Percentiles rank a stretch among this genome's conserved stretches.
phyloP scores from a whole-genome alignment of 2,888 invertebrate genomes.

The Boloria euphrosyne region DNA sequence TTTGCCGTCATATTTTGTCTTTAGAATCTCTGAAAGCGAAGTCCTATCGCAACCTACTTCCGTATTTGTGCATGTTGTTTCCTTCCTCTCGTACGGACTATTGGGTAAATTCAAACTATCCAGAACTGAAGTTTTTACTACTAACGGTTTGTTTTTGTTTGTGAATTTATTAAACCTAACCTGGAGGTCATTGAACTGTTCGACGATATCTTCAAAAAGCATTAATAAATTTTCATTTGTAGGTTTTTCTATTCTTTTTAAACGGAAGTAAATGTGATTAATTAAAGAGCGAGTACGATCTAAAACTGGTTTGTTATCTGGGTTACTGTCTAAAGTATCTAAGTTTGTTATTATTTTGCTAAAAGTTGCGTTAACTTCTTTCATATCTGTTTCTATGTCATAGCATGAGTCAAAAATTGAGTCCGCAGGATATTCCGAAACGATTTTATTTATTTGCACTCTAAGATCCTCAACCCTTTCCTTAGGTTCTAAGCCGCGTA shows the following conservation, averaged over 20 bases:
- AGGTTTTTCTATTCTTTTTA: constrained; percentile 33
- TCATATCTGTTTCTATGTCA: no score
- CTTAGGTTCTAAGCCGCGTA: constrained; percentile 26
- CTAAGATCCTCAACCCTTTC: constrained; percentile 31
- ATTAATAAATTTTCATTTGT: background rate
- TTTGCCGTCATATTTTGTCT: background rate
- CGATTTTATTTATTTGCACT: no score
- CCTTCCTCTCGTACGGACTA: no score
- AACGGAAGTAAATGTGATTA: constrained; percentile 31
- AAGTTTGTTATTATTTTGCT: no score
- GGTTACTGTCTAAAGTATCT: constrained; percentile 6
- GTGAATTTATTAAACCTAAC: no score
- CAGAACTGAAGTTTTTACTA: no score
- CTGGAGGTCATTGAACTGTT: background rate
- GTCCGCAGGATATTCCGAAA: no score
- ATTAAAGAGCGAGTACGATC: constrained; percentile 21
- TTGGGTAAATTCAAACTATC: no score
- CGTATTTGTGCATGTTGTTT: no score
- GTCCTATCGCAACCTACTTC: background rate
- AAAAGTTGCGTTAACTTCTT: no score
- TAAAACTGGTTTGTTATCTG: constrained; percentile 32
- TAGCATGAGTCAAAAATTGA: no score
- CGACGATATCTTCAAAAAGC: background rate
- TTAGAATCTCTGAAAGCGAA: background rate
- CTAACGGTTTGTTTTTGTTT: no score